Evolutionary conservation across 1,140 invertebrate genomes (phyloP).

Genomic region (Pseudomyrmex pallidus): DNA sequence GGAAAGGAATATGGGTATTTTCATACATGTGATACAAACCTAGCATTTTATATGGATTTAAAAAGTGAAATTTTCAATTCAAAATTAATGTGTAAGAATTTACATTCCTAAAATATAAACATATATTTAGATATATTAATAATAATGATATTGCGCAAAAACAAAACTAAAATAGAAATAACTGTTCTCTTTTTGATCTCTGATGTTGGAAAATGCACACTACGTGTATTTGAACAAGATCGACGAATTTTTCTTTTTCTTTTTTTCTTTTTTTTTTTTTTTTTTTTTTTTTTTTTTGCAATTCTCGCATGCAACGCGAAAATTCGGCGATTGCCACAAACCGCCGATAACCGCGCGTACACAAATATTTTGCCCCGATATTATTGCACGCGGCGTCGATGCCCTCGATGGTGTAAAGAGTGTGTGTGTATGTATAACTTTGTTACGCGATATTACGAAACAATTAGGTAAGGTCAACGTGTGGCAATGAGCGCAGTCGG

Average conservation of each 20-base stretch:
- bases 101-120: no score
- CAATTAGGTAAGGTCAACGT: constrained; percentile 68
- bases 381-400: not conserved
- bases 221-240: not conserved
- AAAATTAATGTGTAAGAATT: no score
- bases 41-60: no score
- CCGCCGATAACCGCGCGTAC: not conserved
- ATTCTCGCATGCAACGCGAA: not conserved
- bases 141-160: no score
- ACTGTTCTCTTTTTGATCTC: not conserved
- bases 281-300: not conserved
- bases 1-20: no score
- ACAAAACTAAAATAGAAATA: not conserved
- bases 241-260: not conserved
- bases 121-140: no score
- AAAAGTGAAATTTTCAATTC: no score
- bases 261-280: not conserved
- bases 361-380: constrained; percentile 20
- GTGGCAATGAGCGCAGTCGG: constrained; percentile 65
- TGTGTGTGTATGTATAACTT: constrained; percentile 41
- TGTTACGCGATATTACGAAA: constrained; percentile 61
- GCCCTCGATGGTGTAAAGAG: not conserved
- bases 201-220: not conserved
- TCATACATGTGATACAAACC: no score
- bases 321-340: constrained; percentile 7